These are phyloP conservation scores for Heloderma charlesbogerti DNA, from an alignment of 2,113 vertebrate species.

Conservation along the genomic window DNA sequence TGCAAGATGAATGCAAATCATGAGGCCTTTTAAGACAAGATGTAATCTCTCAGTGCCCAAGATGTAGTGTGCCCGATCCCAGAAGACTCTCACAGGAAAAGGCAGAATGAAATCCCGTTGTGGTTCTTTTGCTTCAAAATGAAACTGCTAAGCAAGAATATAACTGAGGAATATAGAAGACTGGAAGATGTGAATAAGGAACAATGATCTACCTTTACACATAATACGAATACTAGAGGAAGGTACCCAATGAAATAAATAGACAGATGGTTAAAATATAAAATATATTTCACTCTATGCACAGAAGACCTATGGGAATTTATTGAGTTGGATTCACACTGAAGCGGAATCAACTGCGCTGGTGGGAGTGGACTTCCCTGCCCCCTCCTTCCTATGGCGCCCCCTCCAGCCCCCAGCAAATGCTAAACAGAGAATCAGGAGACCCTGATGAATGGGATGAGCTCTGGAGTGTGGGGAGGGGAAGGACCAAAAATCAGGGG, in stretches of 20 bases:
- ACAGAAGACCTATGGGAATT: neutral
- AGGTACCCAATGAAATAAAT: neutral
- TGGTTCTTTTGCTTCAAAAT: neutral
- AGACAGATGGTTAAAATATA: neutral
- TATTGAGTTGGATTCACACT: too few relatives aligned
- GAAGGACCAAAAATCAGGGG: too few relatives aligned
- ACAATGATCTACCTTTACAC: neutral
- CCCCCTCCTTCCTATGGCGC: too few relatives aligned
- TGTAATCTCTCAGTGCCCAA: neutral
- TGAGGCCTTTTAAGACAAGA: neutral
- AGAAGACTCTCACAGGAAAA: neutral
- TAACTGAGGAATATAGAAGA: neutral
- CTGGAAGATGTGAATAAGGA: neutral
- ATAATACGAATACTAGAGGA: too few relatives aligned
- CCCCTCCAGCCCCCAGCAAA: too few relatives aligned
- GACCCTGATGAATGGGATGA: too few relatives aligned
- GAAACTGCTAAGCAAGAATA: neutral
- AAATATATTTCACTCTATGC: neutral
- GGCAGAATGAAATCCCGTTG: neutral
- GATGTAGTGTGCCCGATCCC: neutral
- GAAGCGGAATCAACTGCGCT: too few relatives aligned
- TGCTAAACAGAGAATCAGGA: too few relatives aligned
- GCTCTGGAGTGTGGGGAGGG: too few relatives aligned
- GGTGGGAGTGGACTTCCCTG: too few relatives aligned
- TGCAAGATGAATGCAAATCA: neutral